A percentile compares a stretch with the other conserved stretches of the same genome.
Conservation (phyloP, 1,140 invertebrate genomes). For the Zeugodacus cucurbitae region DNA sequence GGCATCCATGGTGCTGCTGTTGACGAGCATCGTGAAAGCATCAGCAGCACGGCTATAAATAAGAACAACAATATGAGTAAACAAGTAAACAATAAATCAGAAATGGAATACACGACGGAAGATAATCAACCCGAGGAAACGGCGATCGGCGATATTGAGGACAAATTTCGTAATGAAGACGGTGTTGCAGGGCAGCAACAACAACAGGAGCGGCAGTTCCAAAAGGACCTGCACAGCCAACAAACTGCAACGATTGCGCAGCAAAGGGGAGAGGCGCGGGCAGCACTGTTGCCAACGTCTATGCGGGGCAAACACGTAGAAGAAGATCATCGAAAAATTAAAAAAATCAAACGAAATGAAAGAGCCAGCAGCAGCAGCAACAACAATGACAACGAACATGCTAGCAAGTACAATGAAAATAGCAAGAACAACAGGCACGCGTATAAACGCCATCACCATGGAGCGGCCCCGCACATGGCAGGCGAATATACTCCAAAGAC, state of each 20-base stretch:
- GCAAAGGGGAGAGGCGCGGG: too few species aligned
- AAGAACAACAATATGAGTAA: constrained; percentile 7
- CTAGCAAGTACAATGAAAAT: background rate
- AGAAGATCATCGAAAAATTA: background rate
- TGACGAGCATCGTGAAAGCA: constrained; percentile 10
- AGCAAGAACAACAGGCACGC: background rate
- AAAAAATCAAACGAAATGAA: constrained; percentile 15
- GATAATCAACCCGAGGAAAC: background rate
- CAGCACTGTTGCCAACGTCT: background rate
- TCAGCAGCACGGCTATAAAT: background rate
- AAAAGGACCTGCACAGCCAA: background rate
- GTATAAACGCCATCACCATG: background rate
- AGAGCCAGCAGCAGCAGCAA: background rate
- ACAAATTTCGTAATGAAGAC: constrained; percentile 33
- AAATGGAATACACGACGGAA: background rate
- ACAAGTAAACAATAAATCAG: constrained; percentile 27
- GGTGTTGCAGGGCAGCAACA: background rate
- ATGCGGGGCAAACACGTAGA: background rate
- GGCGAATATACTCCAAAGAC: background rate
- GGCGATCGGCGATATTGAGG: constrained; percentile 45
- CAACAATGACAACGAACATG: background rate
- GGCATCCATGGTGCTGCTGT: background rate
- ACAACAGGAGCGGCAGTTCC: background rate
- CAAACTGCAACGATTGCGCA: background rate
- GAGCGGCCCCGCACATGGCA: background rate